A percentile compares a stretch with the other conserved stretches of the same genome.
phyloP scores from a whole-genome alignment of 2,797 vertebrate species.

The Clarias laeviceps region DNA sequence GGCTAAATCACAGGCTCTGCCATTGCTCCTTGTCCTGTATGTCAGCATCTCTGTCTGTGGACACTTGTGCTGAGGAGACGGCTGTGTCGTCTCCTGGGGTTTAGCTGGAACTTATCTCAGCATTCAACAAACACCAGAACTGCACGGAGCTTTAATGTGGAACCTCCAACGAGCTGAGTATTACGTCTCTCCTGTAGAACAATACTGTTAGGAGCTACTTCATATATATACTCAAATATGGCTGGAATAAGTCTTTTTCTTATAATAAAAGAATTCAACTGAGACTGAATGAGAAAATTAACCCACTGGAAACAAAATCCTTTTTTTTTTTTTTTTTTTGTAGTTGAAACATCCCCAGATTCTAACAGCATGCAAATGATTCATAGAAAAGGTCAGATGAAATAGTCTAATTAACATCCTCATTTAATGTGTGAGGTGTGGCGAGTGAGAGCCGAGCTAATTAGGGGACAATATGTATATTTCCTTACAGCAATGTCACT shows the following conservation, averaged over 20 bases:
- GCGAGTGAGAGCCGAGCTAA: slow-evolving; percentile 40
- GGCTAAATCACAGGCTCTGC: slow-evolving; percentile 85
- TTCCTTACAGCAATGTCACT: slow-evolving; percentile 37
- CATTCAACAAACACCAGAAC: slow-evolving; percentile 17
- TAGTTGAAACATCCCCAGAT: background rate
- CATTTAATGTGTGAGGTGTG: slow-evolving; percentile 43
- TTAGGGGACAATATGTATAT: slow-evolving; percentile 38
- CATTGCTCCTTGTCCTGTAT: slow-evolving; percentile 74
- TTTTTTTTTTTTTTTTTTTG: background rate
- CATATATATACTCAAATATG: background rate
- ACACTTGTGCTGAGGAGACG: slow-evolving; percentile 61
- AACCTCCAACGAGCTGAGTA: background rate
- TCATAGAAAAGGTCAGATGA: slow-evolving; percentile 34
- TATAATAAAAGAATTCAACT: background rate
- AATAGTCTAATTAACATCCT: slow-evolving; percentile 52
- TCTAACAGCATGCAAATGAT: slow-evolving; percentile 32
- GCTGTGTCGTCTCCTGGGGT: slow-evolving; percentile 27
- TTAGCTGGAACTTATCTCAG: slow-evolving; percentile 9
- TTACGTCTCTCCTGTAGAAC: background rate
- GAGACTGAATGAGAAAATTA: slow-evolving; percentile 8
- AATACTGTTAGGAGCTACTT: no score
- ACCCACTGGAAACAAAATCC: background rate
- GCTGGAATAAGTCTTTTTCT: background rate
- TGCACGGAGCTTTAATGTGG: background rate
- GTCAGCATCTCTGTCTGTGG: slow-evolving; percentile 70